A percentile compares a stretch with the other conserved stretches of the same genome.
Evolutionary conservation across 23 tunicate species (phyloP).

Genomic region (Styela clava): DNA sequence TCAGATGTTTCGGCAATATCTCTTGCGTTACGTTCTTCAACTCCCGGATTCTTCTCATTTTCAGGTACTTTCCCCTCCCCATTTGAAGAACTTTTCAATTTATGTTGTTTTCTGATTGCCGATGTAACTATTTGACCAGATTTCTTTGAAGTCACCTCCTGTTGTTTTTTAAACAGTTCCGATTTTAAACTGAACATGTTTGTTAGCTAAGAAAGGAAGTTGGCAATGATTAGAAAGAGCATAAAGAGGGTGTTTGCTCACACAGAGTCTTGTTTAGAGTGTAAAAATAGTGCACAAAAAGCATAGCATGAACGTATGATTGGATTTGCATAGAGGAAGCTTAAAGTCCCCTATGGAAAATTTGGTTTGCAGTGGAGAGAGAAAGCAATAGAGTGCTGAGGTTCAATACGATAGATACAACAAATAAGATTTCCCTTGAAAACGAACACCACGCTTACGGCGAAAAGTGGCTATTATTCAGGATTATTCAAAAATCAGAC

Average conservation of each 20-base stretch:
- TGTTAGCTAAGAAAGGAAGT: background rate
- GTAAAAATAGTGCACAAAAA: too few relatives aligned
- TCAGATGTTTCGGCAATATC: slow-evolving; percentile 27
- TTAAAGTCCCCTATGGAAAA: too few relatives aligned
- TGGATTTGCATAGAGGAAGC: too few relatives aligned
- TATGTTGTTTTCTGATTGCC: slow-evolving; percentile 31
- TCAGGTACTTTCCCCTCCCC: background rate
- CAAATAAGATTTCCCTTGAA: too few relatives aligned
- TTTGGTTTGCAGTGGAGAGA: too few relatives aligned
- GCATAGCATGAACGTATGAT: too few relatives aligned
- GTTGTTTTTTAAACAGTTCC: slow-evolving; percentile 59
- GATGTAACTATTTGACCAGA: background rate
- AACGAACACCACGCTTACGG: too few relatives aligned
- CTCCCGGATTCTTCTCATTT: slow-evolving; percentile 41
- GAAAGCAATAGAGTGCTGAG: too few relatives aligned
- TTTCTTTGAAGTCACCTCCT: slow-evolving; percentile 32
- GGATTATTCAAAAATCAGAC: too few relatives aligned
- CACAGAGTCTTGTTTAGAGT: too few relatives aligned
- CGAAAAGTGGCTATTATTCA: too few relatives aligned
- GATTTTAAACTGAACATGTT: slow-evolving; percentile 56
- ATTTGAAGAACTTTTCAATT: slow-evolving; percentile 1
- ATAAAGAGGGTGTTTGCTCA: background rate
- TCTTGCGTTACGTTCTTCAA: slow-evolving; percentile 44
- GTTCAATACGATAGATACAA: too few relatives aligned
- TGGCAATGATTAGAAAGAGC: background rate